Evolutionary conservation across 92 coral and sea anemone genomes (phyloP).

Genomic region (Palythoa heliodiscus): DNA sequence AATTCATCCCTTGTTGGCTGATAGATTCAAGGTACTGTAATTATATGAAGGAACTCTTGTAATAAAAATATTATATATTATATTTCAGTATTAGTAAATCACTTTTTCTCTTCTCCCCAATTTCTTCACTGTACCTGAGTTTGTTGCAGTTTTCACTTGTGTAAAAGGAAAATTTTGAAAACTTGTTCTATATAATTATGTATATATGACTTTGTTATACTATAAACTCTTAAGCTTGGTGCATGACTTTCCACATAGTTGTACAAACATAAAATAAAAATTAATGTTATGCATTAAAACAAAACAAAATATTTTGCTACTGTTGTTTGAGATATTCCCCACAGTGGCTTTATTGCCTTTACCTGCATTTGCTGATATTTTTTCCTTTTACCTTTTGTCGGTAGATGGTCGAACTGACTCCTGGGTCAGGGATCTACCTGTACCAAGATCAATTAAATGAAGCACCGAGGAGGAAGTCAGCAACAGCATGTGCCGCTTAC

Average conservation of each 20-base stretch:
- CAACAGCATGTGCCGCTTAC: conserved; percentile 30
- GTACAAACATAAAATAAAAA: too few species aligned
- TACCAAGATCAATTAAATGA: background rate
- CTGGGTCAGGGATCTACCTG: conserved; percentile 31
- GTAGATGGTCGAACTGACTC: conserved; percentile 32
- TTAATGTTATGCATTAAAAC: too few species aligned
- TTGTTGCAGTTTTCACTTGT: too few species aligned
- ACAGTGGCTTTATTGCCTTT: background rate
- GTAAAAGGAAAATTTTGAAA: too few species aligned
- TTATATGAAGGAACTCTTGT: background rate
- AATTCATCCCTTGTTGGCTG: background rate
- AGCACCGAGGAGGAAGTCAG: conserved; percentile 26
- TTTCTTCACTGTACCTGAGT: background rate
- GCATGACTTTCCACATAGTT: too few species aligned
- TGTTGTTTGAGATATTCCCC: background rate
- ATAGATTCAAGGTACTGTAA: background rate
- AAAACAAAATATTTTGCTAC: too few species aligned
- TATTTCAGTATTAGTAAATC: background rate
- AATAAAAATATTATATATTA: background rate
- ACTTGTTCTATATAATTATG: too few species aligned
- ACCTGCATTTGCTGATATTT: background rate
- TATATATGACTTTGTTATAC: too few species aligned
- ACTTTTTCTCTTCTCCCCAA: background rate
- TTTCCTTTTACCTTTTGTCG: background rate
- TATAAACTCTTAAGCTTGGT: too few species aligned